Evolutionary conservation across 2,888 invertebrate genomes (phyloP).

Genomic region (Limnephilus marmoratus): DNA sequence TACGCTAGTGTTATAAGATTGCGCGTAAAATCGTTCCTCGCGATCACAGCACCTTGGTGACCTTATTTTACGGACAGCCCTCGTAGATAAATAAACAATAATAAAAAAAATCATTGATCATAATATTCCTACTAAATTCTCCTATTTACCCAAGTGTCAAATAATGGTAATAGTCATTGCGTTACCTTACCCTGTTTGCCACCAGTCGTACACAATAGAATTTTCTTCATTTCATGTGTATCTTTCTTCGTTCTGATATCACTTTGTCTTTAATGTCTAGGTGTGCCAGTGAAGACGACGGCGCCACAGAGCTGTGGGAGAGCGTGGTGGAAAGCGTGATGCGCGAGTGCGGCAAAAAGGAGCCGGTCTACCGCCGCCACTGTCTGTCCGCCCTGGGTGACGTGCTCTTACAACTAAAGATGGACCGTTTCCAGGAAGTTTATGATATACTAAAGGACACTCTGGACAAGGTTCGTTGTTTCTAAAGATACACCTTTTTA

Average conservation of each 20-base stretch:
- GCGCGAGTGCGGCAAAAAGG: conserved; percentile 89
- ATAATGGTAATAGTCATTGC: too few relatives aligned
- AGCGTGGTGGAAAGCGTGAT: conserved; percentile 83
- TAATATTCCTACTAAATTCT: too few relatives aligned
- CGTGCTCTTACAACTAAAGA: conserved; percentile 83
- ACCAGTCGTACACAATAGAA: not conserved
- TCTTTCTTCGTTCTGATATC: not conserved
- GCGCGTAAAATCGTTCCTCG: too few relatives aligned
- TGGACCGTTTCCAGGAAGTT: conserved; percentile 88
- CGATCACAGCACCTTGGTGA: too few relatives aligned
- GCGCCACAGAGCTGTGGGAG: conserved; percentile 68
- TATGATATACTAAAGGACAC: conserved; percentile 86
- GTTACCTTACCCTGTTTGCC: not conserved
- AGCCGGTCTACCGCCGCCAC: conserved; percentile 85
- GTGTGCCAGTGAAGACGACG: conserved; percentile 69
- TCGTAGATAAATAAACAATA: too few relatives aligned
- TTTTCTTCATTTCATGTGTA: not conserved
- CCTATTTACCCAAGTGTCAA: too few relatives aligned
- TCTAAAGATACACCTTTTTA: not conserved
- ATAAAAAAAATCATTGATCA: too few relatives aligned
- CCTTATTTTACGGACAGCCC: too few relatives aligned
- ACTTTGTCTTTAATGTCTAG: not conserved
- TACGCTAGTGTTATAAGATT: too few relatives aligned
- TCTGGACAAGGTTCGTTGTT: conserved; percentile 77
- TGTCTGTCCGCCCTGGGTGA: conserved; percentile 85